phyloP scores from a whole-genome alignment of 2,113 vertebrate species.

The Nestor notabilis region DNA sequence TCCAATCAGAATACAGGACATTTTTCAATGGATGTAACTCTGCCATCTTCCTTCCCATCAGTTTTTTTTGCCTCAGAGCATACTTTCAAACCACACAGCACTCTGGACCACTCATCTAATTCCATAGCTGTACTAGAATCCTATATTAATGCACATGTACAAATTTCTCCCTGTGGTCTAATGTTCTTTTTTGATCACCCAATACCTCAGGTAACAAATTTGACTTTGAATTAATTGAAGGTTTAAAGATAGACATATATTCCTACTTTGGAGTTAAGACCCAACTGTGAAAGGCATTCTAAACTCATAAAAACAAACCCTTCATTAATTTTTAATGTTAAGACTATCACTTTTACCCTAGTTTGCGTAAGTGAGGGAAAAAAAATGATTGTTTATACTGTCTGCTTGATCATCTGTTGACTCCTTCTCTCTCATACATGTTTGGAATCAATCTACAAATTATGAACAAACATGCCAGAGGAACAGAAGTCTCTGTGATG shows the following conservation, averaged over 20 bases:
- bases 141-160: background rate
- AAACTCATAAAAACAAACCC: background rate
- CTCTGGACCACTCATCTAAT: background rate
- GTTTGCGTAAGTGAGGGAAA: background rate
- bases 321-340: background rate
- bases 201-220: background rate
- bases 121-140: background rate
- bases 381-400: background rate
- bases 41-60: background rate
- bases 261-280: background rate
- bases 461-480: too few relatives aligned
- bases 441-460: background rate
- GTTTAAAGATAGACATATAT: background rate
- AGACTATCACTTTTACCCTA: background rate
- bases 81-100: background rate
- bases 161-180: background rate
- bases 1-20: background rate
- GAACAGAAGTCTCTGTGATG: background rate
- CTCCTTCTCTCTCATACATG: background rate
- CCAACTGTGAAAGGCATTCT: background rate
- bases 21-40: background rate
- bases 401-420: background rate
- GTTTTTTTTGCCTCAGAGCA: background rate
- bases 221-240: background rate
- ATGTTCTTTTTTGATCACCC: background rate